Conservation (phyloP, 2,888 invertebrate species). For the Phlogophora meticulosa region DNA sequence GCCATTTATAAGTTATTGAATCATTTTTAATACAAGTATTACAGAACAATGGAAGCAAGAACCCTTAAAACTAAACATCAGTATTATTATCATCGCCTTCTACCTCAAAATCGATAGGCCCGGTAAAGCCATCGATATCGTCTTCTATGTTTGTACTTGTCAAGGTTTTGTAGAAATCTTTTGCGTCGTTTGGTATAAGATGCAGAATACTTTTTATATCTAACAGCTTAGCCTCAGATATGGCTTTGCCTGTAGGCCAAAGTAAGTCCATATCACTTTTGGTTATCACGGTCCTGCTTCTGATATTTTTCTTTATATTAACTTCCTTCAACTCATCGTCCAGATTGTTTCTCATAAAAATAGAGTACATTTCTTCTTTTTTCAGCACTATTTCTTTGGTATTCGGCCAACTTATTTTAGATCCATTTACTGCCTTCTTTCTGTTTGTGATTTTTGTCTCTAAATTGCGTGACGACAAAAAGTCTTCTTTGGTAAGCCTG, state of each 20-base stretch:
- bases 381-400: conserved; percentile 45
- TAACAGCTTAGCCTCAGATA: too few relatives aligned
- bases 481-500: conserved; percentile 35
- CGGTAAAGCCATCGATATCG: conserved; percentile 18
- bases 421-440: conserved; percentile 33
- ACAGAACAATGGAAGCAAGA: conserved; percentile 27
- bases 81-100: conserved; percentile 30
- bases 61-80: conserved; percentile 27
- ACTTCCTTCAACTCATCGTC: too few relatives aligned
- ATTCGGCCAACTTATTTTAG: conserved; percentile 43
- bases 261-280: conserved; percentile 47
- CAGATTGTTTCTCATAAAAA: too few relatives aligned
- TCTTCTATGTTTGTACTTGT: too few relatives aligned
- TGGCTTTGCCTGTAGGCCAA: too few relatives aligned
- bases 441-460: conserved; percentile 36
- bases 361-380: conserved; percentile 43
- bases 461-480: conserved; percentile 35
- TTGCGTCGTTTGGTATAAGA: too few relatives aligned
- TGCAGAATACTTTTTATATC: too few relatives aligned
- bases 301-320: conserved; percentile 44
- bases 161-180: too few relatives aligned
- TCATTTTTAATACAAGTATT: conserved; percentile 5
- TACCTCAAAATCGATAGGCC: conserved; percentile 48
- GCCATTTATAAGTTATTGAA: too few relatives aligned
- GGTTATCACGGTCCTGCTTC: conserved; percentile 36